Base-by-base conservation (phyloP, 2,888 invertebrate species). In the Zygogramma bicolorata region DNA sequence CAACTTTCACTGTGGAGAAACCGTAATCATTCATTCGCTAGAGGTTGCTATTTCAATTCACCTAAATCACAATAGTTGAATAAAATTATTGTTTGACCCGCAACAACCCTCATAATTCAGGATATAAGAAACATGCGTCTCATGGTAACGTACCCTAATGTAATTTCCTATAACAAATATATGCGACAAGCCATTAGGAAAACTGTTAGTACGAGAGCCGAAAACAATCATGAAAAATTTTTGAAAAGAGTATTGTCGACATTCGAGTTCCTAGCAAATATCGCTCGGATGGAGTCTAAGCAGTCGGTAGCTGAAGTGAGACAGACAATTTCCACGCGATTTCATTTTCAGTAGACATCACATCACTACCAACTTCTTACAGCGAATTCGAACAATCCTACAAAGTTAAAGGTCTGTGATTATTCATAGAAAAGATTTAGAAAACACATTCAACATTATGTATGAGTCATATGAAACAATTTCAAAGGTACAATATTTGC, bases 141-240 rank as follows among this genome's bases (percentile, higher is more conserved):
- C 71, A 68, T 68, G 74, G 68, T 70, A 74, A 73, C 73, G 73
- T 73, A 67, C 75, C 77, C 70, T 78, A 77, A 81, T 71, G 79
- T 81, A 84, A 85, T 85, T 84, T 85, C 84, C 84, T 83, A 82
- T 79, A 81, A 83, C 83, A 83, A 83, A 81, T 81, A 82, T 80
- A 80, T 79, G 77, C 79, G 80, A 79, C 79, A 79, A 77, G 62
- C 67, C 42, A 46, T 40, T 42, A 40, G 31, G 27, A 68, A 31
- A 27, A 57, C 62, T 49, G 18, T 68, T 68, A 68, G 68, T 68
- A 61, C 18, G 60, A 20, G 67, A 31, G 67, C 29, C 29, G 22
- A 15, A 27, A 40, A n/a, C 22, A 61, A 22, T 31, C 18, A 59
- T 59, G 13, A 1, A n/a, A 22, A 61, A n/a, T 3, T 22, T 15